Percentiles rank a stretch among this genome's conserved stretches.
phyloP scores from a whole-genome alignment of 2,888 invertebrate genomes.

The Adelognathus sp. region DNA sequence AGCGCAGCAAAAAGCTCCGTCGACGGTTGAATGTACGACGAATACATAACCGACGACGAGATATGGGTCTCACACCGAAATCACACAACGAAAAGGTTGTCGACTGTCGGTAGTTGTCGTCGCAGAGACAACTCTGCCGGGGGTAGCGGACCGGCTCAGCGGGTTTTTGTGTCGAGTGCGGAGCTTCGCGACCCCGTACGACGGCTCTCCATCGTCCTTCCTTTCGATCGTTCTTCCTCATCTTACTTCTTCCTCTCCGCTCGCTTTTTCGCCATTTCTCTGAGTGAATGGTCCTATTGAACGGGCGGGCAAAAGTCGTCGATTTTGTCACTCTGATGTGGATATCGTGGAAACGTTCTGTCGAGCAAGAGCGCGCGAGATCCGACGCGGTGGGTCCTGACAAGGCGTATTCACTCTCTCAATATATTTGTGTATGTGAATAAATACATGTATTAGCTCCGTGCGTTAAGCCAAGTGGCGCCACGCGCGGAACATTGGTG shows the following conservation, averaged over 20 bases:
- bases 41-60: conserved; percentile 37
- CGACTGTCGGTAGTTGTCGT: conserved; percentile 31
- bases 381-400: conserved; percentile 23
- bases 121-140: conserved; percentile 33
- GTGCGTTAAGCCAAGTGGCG: too few relatives aligned
- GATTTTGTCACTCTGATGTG: conserved; percentile 40
- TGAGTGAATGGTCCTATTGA: conserved; percentile 46
- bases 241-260: conserved; percentile 4
- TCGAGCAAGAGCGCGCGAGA: conserved; percentile 29
- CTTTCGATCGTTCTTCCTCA: background rate
- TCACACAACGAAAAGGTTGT: too few relatives aligned
- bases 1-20: conserved; percentile 11
- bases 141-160: conserved; percentile 40
- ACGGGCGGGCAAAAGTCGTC: conserved; percentile 39
- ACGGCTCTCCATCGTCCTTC: background rate
- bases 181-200: conserved; percentile 1
- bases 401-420: background rate
- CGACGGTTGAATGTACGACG: conserved; percentile 5
- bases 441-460: background rate
- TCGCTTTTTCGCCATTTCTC: conserved; percentile 40
- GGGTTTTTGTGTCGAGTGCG: conserved; percentile 55
- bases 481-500: too few relatives aligned
- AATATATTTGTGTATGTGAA: background rate
- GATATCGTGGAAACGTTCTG: conserved; percentile 43
- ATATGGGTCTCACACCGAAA: conserved; percentile 44